Conservation (phyloP, 2,113 vertebrate species). For the Romanogobio albipinnatus region DNA sequence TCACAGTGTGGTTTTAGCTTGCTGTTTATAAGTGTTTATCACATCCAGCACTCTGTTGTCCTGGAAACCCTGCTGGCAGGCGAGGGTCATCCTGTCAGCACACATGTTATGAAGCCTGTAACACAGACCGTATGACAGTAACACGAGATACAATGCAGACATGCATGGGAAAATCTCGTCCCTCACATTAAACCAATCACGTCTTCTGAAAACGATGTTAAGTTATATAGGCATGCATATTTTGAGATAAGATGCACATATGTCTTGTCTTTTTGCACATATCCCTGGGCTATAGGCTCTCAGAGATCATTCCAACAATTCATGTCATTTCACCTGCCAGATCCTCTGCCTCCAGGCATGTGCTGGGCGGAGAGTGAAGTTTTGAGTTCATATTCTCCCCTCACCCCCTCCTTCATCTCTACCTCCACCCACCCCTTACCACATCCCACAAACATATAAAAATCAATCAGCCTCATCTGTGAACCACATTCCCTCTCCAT, state of each 20-base stretch:
- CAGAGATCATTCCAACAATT: not conserved
- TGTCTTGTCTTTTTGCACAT: constrained; percentile 20
- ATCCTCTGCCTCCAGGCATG: constrained; percentile 49
- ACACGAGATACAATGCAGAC: not conserved
- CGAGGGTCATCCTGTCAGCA: constrained; percentile 47
- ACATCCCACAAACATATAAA: constrained; percentile 67
- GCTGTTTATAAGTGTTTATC: constrained; percentile 48
- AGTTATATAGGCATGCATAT: not conserved
- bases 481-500: constrained; percentile 61
- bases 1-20: constrained; percentile 38
- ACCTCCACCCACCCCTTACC: constrained; percentile 47
- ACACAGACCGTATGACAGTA: not conserved
- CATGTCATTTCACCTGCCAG: constrained; percentile 39
- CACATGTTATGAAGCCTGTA: not conserved
- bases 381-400: constrained; percentile 21
- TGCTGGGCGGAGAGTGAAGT: constrained; percentile 38
- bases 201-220: not conserved
- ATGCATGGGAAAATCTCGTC: not conserved
- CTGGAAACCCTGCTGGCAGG: constrained; percentile 37
- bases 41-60: constrained; percentile 41
- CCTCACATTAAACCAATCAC: not conserved
- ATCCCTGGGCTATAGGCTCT: constrained; percentile 7
- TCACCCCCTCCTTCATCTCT: constrained; percentile 12
- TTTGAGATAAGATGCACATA: not conserved
- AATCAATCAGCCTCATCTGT: constrained; percentile 22